phyloP scores from a whole-genome alignment of 2,888 invertebrate genomes.

The Tenthredo livida region DNA sequence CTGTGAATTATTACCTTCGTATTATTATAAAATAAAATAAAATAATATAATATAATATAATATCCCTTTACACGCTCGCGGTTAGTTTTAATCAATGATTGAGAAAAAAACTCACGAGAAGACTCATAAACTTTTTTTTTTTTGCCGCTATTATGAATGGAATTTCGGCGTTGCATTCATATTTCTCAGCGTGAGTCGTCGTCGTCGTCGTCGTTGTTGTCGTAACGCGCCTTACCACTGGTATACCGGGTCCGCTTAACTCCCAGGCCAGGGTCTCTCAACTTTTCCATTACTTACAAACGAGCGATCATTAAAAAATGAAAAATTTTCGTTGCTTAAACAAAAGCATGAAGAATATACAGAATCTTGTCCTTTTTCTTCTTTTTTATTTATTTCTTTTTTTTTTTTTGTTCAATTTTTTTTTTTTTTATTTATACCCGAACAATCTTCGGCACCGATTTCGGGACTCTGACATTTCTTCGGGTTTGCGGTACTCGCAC shows the following conservation, averaged over 20 bases:
- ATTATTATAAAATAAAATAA: not conserved
- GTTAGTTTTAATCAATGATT: slow-evolving; percentile 19
- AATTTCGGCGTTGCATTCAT: slow-evolving; percentile 71
- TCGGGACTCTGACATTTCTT: slow-evolving; percentile 11
- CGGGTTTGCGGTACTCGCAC: slow-evolving; percentile 31
- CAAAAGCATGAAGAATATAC: not conserved
- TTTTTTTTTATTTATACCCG: not conserved
- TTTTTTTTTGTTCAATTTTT: not conserved
- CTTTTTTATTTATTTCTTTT: not conserved
- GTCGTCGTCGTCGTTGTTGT: slow-evolving; percentile 52
- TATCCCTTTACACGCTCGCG: not conserved
- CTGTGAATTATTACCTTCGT: not conserved
- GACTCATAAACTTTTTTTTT: slow-evolving; percentile 16
- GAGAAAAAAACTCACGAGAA: not conserved
- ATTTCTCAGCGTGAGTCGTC: slow-evolving; percentile 65
- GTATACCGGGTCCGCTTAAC: not conserved
- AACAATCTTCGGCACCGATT: slow-evolving; percentile 2
- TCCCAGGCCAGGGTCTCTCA: slow-evolving; percentile 10
- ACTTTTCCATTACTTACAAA: not conserved
- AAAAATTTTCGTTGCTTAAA: too few species aligned
- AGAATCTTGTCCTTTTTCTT: not conserved
- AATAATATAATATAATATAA: not conserved
- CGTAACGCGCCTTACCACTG: slow-evolving; percentile 56
- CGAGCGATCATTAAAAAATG: not conserved
- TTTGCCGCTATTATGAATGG: slow-evolving; percentile 68